A percentile compares a stretch with the other conserved stretches of the same genome.
phyloP scores from a whole-genome alignment of 2,797 vertebrate genomes.

The Acanthis flammea region DNA sequence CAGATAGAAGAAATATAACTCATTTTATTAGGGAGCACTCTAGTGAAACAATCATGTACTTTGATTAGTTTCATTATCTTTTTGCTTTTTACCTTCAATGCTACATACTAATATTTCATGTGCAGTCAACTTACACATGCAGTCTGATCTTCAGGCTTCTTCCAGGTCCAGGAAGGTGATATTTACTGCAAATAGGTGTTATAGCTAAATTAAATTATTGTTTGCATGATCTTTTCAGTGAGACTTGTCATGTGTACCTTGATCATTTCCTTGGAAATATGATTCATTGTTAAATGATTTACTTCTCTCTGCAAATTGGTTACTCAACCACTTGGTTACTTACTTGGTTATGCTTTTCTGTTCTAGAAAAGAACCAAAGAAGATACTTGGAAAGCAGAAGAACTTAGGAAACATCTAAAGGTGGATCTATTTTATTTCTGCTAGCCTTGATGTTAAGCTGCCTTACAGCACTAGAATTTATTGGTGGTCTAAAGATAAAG shows the following conservation, averaged over 20 bases:
- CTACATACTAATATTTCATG: background rate
- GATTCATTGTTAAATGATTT: background rate
- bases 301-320: background rate
- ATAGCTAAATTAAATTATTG: background rate
- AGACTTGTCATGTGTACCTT: background rate
- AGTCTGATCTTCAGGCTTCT: background rate
- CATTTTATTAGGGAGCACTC: background rate
- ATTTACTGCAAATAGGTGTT: background rate
- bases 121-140: background rate
- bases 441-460: background rate
- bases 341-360: background rate
- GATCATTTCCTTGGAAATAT: background rate
- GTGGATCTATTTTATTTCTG: slow-evolving; percentile 68
- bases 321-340: background rate
- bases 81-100: background rate
- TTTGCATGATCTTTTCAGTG: background rate
- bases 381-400: slow-evolving; percentile 93
- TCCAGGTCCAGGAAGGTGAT: background rate
- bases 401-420: slow-evolving; percentile 85
- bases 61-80: background rate
- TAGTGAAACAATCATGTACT: background rate
- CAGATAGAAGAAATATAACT: background rate
- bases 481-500: background rate
- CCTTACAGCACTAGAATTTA: background rate
- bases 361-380: slow-evolving; percentile 86